These are phyloP conservation scores for Anoplophora glabripennis DNA, from an alignment of 1,140 invertebrate genomes.

Conservation along the genomic window DNA sequence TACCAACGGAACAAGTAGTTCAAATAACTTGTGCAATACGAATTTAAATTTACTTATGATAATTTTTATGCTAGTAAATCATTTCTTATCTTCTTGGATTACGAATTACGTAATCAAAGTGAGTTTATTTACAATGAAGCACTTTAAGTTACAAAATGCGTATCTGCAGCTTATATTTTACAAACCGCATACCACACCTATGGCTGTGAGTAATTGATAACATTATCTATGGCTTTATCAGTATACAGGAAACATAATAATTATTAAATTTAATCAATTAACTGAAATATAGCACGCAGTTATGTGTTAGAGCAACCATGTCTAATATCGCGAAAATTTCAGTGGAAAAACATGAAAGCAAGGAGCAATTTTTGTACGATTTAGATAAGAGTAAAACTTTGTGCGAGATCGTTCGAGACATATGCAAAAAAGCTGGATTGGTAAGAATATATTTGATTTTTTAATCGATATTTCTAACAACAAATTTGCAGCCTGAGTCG, in stretches of 20 bases:
- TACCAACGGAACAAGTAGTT: too few species aligned
- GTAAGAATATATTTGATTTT: slow-evolving; percentile 20
- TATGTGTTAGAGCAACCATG: slow-evolving; percentile 1
- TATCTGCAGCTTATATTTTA: too few species aligned
- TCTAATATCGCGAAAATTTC: slow-evolving; percentile 33
- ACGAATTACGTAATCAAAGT: too few species aligned
- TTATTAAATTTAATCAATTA: background rate
- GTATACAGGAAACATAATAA: background rate
- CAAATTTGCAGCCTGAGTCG: slow-evolving; percentile 26
- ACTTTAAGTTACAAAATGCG: too few species aligned
- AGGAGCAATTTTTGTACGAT: slow-evolving; percentile 33
- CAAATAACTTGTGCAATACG: too few species aligned
- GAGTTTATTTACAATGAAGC: too few species aligned
- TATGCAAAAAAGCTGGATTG: slow-evolving; percentile 30
- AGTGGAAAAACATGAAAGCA: slow-evolving; percentile 32
- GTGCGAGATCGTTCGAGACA: slow-evolving; percentile 29
- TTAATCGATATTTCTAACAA: background rate
- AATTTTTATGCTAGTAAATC: too few species aligned
- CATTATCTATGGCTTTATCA: slow-evolving; percentile 6
- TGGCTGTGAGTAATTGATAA: slow-evolving; percentile 1
- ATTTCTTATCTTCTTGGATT: too few species aligned
- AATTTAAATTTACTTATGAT: too few species aligned
- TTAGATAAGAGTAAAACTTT: slow-evolving; percentile 34
- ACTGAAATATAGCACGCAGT: background rate
- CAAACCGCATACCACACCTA: background rate